These are phyloP conservation scores for Holocentrus rufus DNA, from an alignment of 2,797 vertebrate species.

Conservation along the genomic window DNA sequence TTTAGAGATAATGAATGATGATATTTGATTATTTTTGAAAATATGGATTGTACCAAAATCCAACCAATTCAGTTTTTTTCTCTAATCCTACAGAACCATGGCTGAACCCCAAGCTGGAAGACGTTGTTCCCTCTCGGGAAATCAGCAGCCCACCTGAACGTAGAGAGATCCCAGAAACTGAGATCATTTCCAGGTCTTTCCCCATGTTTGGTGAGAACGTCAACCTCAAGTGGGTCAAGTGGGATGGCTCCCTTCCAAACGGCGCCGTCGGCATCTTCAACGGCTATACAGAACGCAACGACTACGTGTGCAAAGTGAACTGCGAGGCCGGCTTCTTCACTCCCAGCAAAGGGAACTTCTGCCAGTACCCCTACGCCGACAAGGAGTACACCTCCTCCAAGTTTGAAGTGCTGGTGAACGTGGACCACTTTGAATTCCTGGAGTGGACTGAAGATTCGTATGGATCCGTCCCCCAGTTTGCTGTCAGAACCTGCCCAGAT, in stretches of 20 bases:
- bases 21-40: no score
- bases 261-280: slow-evolving; percentile 79
- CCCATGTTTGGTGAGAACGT: slow-evolving; percentile 74
- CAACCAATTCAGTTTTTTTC: neutral
- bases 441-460: slow-evolving; percentile 79
- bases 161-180: slow-evolving; percentile 25
- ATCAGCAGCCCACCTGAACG: slow-evolving; percentile 24
- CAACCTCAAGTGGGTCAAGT: slow-evolving; percentile 79
- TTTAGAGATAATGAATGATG: no score
- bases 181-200: slow-evolving; percentile 26
- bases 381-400: slow-evolving; percentile 69
- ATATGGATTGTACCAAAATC: no score
- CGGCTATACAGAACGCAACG: slow-evolving; percentile 76
- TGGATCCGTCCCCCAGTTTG: slow-evolving; percentile 71
- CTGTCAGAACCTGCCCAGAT: slow-evolving; percentile 74
- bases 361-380: slow-evolving; percentile 78
- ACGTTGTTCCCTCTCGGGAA: slow-evolving; percentile 68
- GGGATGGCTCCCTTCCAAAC: slow-evolving; percentile 74
- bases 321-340: slow-evolving; percentile 82
- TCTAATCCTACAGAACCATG: slow-evolving; percentile 44
- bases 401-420: slow-evolving; percentile 81
- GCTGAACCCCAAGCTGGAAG: slow-evolving; percentile 67
- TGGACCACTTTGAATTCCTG: slow-evolving; percentile 81
- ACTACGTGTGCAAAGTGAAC: slow-evolving; percentile 83
- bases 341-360: slow-evolving; percentile 71